Percentiles rank a stretch among this genome's conserved stretches.
These are phyloP conservation scores for Cistogaster globosa DNA, from an alignment of 2,888 invertebrate genomes.

Conservation along the genomic window DNA sequence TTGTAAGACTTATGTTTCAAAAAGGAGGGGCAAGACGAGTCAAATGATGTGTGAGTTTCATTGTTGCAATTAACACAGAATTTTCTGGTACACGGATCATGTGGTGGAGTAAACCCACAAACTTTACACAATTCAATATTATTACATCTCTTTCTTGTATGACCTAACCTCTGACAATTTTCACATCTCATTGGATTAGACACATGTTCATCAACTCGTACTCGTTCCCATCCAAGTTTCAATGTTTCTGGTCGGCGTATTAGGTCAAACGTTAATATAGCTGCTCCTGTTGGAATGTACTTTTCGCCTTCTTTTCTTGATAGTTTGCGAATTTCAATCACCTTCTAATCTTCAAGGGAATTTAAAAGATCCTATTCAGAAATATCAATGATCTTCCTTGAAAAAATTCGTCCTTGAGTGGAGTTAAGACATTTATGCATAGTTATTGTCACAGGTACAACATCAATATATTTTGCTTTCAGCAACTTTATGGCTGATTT, in stretches of 20 bases:
- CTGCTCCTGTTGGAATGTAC: slow-evolving; percentile 3
- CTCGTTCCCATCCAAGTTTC: slow-evolving; percentile 24
- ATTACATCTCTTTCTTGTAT: slow-evolving; percentile 30
- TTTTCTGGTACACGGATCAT: slow-evolving; percentile 15
- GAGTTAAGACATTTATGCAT: background rate
- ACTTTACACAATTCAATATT: slow-evolving; percentile 13
- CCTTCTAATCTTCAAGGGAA: background rate
- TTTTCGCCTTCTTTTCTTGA: no score
- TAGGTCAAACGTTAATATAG: background rate
- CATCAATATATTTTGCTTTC: slow-evolving; percentile 8
- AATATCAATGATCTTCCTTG: slow-evolving; percentile 13
- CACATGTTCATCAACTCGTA: slow-evolving; percentile 16
- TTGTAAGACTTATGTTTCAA: slow-evolving; percentile 25
- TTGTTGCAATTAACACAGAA: slow-evolving; percentile 38
- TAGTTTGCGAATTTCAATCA: background rate
- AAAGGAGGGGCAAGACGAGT: background rate
- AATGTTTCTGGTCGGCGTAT: background rate
- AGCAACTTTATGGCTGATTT: slow-evolving; percentile 2
- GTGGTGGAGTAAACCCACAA: slow-evolving; percentile 9
- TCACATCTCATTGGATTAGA: slow-evolving; percentile 22
- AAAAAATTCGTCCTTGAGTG: slow-evolving; percentile 5
- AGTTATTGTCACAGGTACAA: slow-evolving; percentile 1
- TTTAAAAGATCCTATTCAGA: slow-evolving; percentile 1
- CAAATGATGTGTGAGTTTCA: slow-evolving; percentile 33
- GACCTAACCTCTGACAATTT: slow-evolving; percentile 25